Percentiles rank a stretch among this genome's conserved stretches.
Evolutionary conservation across 2,888 invertebrate species (phyloP).

Genomic region (Parnassius glacialis): DNA sequence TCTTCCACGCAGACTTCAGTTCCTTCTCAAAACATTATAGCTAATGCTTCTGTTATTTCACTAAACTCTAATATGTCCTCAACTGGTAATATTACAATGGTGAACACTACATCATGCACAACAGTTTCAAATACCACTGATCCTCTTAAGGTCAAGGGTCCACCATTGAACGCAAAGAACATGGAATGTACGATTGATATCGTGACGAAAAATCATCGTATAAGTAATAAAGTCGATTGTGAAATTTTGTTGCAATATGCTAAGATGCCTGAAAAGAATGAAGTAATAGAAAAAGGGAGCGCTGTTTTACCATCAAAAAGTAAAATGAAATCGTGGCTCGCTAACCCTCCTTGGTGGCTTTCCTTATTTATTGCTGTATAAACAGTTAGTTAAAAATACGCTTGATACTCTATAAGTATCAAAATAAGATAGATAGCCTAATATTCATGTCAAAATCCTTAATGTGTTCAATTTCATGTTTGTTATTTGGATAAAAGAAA

Average conservation of each 20-base stretch:
- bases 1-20: neutral
- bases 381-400: neutral
- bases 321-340: slow-evolving; percentile 58
- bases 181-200: slow-evolving; percentile 65
- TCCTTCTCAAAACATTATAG: neutral
- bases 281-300: slow-evolving; percentile 42
- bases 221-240: slow-evolving; percentile 57
- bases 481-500: no score
- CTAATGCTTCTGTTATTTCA: neutral
- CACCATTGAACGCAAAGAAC: slow-evolving; percentile 43
- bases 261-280: slow-evolving; percentile 48
- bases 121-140: slow-evolving; percentile 47
- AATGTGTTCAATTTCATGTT: no score
- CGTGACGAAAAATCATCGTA: slow-evolving; percentile 44
- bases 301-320: slow-evolving; percentile 50
- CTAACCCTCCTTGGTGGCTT: slow-evolving; percentile 72
- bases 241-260: slow-evolving; percentile 54
- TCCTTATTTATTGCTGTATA: slow-evolving; percentile 63
- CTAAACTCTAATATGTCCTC: neutral
- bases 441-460: no score
- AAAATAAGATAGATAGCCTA: no score
- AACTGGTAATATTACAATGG: slow-evolving; percentile 27
- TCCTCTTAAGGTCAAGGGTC: slow-evolving; percentile 56
- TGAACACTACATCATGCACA: slow-evolving; percentile 47
- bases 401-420: no score